Conservation (phyloP, 2,888 invertebrate genomes). For the Noctua comes region DNA sequence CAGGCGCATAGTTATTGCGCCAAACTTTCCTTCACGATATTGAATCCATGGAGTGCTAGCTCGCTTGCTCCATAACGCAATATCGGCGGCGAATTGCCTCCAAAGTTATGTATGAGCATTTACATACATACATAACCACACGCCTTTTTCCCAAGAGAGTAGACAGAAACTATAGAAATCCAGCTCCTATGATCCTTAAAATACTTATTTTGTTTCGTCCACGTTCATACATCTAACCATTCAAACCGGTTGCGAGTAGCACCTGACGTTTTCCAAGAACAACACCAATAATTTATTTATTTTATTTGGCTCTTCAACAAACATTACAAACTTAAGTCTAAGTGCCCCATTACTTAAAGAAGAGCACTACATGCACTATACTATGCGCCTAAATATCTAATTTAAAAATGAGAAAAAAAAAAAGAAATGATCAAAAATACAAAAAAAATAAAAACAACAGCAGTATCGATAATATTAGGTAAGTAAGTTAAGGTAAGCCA, state of each 20-base stretch:
- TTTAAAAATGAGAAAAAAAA: too few relatives aligned
- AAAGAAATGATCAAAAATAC: too few relatives aligned
- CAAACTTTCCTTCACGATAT: conserved; percentile 57
- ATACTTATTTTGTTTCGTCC: background rate
- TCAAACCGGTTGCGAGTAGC: background rate
- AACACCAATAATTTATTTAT: too few relatives aligned
- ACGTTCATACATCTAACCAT: background rate
- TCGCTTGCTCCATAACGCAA: conserved; percentile 62
- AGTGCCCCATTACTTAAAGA: too few relatives aligned
- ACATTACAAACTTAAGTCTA: too few relatives aligned
- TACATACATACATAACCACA: background rate
- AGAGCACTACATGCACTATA: too few relatives aligned
- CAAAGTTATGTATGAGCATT: conserved; percentile 19
- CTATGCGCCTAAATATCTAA: too few relatives aligned
- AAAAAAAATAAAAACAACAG: too few relatives aligned
- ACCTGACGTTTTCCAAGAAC: background rate
- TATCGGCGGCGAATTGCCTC: conserved; percentile 51
- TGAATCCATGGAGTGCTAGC: conserved; percentile 64
- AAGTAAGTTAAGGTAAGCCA: too few relatives aligned
- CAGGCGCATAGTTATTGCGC: conserved; percentile 34
- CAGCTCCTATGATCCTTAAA: background rate
- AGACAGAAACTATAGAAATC: background rate
- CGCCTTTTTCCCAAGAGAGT: background rate
- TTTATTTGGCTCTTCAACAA: too few relatives aligned
- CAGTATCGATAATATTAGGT: too few relatives aligned